These are phyloP conservation scores for Acanthopagrus latus DNA, from an alignment of 2,797 vertebrate genomes.

Conservation along the genomic window DNA sequence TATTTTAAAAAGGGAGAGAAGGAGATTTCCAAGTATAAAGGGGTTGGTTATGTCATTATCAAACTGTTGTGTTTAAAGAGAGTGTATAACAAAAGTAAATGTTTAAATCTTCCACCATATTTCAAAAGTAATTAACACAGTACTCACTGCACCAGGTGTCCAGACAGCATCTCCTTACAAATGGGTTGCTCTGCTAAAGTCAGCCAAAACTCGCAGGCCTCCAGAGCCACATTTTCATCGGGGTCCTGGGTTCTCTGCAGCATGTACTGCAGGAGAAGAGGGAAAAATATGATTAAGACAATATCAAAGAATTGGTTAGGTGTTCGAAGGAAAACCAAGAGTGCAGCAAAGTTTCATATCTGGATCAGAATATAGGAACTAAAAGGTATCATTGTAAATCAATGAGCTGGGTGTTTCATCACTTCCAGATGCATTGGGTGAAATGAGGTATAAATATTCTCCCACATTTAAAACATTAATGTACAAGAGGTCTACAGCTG, in stretches of 20 bases:
- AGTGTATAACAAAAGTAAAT: no score
- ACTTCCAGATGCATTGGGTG: constrained; percentile 58
- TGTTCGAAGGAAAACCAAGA: not conserved
- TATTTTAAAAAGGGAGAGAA: constrained; percentile 48
- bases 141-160: constrained; percentile 94
- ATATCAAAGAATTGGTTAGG: not conserved
- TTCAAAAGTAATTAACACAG: not conserved
- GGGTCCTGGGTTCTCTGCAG: constrained; percentile 96
- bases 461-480: not conserved
- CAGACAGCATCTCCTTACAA: constrained; percentile 95
- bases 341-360: not conserved
- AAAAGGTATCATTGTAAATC: constrained; percentile 70
- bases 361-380: constrained; percentile 77
- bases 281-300: not conserved
- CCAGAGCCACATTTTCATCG: constrained; percentile 94
- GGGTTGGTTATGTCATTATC: not conserved
- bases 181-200: constrained; percentile 96
- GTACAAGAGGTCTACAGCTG: not conserved
- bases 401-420: constrained; percentile 78
- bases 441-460: not conserved
- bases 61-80: not conserved
- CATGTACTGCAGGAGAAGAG: constrained; percentile 89
- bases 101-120: not conserved
- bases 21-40: not conserved
- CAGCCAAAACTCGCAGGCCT: constrained; percentile 98